Conservation (phyloP, 2,797 vertebrate species). For the Agapornis canus region DNA sequence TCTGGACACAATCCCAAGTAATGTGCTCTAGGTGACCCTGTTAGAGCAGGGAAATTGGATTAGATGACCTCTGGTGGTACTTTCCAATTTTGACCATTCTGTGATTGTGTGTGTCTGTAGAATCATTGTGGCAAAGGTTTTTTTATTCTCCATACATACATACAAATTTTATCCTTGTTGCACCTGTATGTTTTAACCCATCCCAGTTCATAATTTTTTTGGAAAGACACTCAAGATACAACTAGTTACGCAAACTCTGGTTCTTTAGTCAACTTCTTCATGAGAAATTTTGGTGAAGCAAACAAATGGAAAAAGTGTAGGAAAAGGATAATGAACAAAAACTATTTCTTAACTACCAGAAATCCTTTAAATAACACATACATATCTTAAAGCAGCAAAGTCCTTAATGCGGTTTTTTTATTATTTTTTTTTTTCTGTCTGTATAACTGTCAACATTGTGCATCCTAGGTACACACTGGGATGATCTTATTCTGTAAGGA, state of each 20-base stretch:
- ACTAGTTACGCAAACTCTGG: rapidly evolving
- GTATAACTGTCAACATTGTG: not conserved
- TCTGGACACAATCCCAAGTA: not conserved
- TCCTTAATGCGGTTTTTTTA: not conserved
- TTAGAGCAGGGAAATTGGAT: not conserved
- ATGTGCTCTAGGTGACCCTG: not conserved
- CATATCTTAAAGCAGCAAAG: not conserved
- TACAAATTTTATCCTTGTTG: not conserved
- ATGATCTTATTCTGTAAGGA: not conserved
- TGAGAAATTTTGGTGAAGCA: not conserved
- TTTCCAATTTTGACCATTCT: not conserved
- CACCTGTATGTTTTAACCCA: rapidly evolving
- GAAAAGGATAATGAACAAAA: not conserved
- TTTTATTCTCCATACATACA: not conserved
- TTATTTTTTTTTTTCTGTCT: not conserved
- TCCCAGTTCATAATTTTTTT: not conserved
- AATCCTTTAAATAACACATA: not conserved
- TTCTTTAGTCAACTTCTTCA: not conserved
- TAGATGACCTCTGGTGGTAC: not conserved
- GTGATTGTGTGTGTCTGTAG: not conserved
- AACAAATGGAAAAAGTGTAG: not conserved
- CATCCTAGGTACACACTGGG: not conserved
- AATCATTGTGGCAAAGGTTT: not conserved
- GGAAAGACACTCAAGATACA: not conserved
- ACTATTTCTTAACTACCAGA: not conserved